Base-by-base conservation (phyloP, 2,888 invertebrate species). In the Stenichneumon culpator region DNA sequence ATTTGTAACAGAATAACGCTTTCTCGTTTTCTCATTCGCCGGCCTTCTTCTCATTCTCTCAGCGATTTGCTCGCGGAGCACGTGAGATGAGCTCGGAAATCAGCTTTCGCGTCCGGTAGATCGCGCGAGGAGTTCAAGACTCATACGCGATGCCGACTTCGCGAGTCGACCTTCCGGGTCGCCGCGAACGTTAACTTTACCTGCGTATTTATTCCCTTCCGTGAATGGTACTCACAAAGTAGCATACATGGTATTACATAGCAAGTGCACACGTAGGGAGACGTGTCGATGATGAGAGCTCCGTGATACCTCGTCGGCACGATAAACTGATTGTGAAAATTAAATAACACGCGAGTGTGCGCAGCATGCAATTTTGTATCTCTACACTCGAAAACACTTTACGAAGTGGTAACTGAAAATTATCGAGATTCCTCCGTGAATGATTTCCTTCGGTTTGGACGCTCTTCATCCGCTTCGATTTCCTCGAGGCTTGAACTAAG, bases 81-180 rank as follows among this genome's bases (percentile, higher is more conserved):
- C 57, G 47, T 22, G 67, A 72, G 63, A 80, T 60, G 52, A 75
- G 72, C 54, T 54, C 47, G 80, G 57, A 80, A 80, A 84, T 84
- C 80, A 73, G 65, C 67, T 68, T 80, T 73, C 60, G 67, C 75
- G 63, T 72, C 36, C 19, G 72, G 72, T 67, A 75, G 63, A 75
- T 47, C 83, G 54, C 79, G 28, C 44, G 16, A n/a, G 28, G 60
- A 32, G 67, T 80, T 78, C 80, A 80, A 57, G 67, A 54, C 68
- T 80, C 72, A 32, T 22, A 22, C 22, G 22, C 73, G 60, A 47
- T n/a, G 47, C 47, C 28, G 63, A 47, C 63, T 32, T 32, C 28
- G 63, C 74, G 28, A 63, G 50, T 74, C 74, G 74, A 74, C 74
- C 74, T 74, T 47, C 60, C 74, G 74, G 74, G 74, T 74, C 74